Base-by-base conservation (phyloP, 2,888 invertebrate species). In the Cacoxenus indagator region DNA sequence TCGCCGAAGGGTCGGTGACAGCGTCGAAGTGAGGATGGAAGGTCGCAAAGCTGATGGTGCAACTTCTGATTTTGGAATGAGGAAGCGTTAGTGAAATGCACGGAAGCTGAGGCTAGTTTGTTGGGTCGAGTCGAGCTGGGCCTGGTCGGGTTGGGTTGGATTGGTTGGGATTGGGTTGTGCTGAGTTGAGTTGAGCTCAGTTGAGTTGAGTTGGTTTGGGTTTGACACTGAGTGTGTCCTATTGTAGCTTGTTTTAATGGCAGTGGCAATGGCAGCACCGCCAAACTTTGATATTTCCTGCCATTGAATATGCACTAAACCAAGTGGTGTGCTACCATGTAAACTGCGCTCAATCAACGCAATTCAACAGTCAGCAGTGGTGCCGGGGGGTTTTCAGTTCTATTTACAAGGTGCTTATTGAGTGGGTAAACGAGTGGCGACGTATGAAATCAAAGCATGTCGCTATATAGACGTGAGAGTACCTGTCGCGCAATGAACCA, bases 291-390 rank as follows among this genome's bases (percentile, higher is more conserved):
- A 82, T 83, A 81, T 81, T 81, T 83, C 75, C 81, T 78, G 77
- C 84, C 81, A 84, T 81, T 81, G 84, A 81, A 81, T 82, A 81
- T 81, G 83, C 81, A 84, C 83, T 84, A 37, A 37, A 37, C n/a
- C n/a, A n/a, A n/a, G n/a, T n/a, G n/a, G n/a, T n/a, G 82, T 82
- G 84, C 82, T 83, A 78, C 83, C 84, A 83, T 82, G 83, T 83
- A 82, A 82, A 82, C 75, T 82, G 82, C 84, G 61, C 61, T 78
- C 84, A 82, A 82, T 83, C 82, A 84, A 84, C 83, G 78, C 81
- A 78, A 77, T 45, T 14, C 48, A 48, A 62, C 31, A 45, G 62
- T 43, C 19, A 64, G 6, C 14, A 2, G 11, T 22, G 43, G 17
- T 1, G 61, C 43, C 4, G 19, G 24, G 11, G 9, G 45, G 17